Evolutionary conservation across 2,113 vertebrate species (phyloP).

Genomic region (Pungitius pungitius): DNA sequence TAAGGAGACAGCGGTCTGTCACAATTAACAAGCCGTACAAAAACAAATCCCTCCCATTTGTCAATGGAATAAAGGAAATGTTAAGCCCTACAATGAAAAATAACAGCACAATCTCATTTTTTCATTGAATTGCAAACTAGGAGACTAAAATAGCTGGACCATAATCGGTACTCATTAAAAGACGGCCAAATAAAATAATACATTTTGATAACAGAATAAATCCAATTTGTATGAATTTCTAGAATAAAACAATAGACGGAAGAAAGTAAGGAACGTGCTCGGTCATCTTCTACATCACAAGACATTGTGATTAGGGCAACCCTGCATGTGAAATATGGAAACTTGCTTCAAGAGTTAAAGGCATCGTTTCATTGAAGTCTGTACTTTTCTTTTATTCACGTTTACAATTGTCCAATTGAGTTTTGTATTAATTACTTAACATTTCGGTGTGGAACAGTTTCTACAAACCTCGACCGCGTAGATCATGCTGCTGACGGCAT

Average conservation of each 20-base stretch:
- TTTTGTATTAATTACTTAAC: neutral
- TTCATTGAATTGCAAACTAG: neutral
- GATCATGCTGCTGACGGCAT: constrained; percentile 87
- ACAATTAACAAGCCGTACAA: neutral
- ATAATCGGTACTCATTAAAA: neutral
- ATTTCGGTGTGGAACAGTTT: neutral
- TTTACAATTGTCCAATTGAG: too few relatives aligned
- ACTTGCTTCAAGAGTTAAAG: neutral
- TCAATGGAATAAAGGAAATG: neutral
- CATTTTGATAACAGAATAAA: neutral
- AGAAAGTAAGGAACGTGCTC: neutral
- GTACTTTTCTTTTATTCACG: neutral
- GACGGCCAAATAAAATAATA: neutral
- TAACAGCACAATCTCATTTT: neutral
- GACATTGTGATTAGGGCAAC: neutral
- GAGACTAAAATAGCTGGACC: neutral
- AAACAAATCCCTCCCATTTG: neutral
- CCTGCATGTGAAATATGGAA: neutral
- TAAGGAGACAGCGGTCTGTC: constrained; percentile 2
- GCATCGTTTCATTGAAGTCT: neutral
- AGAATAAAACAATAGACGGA: neutral
- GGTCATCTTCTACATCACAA: neutral
- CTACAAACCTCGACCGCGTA: constrained; percentile 89
- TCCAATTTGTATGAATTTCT: neutral
- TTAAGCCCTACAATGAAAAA: neutral